Evolutionary conservation across 2,113 vertebrate species (phyloP), one percentile per base, ranked within the genome.

Genomic region (Xenopus borealis): DNA sequence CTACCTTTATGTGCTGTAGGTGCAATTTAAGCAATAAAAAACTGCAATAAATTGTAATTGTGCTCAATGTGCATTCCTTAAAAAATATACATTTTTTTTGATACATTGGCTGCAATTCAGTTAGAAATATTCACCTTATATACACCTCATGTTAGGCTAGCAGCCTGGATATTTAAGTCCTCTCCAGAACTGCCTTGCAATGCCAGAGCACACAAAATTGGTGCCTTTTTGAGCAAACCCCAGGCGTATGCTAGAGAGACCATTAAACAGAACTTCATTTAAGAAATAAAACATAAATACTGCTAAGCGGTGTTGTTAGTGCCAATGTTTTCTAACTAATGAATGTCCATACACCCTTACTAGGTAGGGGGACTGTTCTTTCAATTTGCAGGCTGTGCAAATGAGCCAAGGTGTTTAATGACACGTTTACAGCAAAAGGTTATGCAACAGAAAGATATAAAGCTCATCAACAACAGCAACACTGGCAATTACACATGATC

Each of bases 221-320:
- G 58, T 63, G 59, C 62, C 66, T 69, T 69, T 64, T 65, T 23
- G n/a, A 55, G 40, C 20, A 68, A 50, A 27, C 73, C 73, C 14
- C 18, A 53, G 19, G 46, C 62, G 30, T 4, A 64, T 52, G 47
- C 59, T 62, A 44, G 14, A 76, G 62, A 69, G 62, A 58, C 73
- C 69, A 76, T 64, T 69, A 76, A 76, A 63, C 66, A 52, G 66
- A 75, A 62, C 53, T 62, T 75, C 44, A 75, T 63, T 76, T 76
- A 69, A 59, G 59, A 76, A 69, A 68, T n/a, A 64, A 55, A 46
- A 46, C 66, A 76, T 69, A 76, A 63, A 63, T 76, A 76, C 40
- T 44, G 47, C 66, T 63, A 45, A 76, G 66, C 30, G 18, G 46
- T 20, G 66, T 12, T 40, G 52, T 47, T 30, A n/a, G 13, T 13